Base-by-base conservation (phyloP, 92 coral and sea anemone genomes). In the Montipora capitata region DNA sequence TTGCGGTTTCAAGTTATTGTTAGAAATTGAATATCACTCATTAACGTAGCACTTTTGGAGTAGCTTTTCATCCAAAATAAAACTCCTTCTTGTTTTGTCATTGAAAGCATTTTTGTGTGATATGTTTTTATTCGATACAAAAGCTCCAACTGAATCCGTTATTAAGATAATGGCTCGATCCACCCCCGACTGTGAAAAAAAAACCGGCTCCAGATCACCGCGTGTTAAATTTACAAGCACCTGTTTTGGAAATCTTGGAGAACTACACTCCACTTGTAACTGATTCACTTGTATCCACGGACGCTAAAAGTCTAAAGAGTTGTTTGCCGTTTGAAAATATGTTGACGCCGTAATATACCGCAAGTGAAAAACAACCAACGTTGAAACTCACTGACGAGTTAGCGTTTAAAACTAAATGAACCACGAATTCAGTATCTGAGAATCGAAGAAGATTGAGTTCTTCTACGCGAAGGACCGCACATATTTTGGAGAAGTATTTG, bases 41-140 rank as follows among this genome's bases (percentile, higher is more conserved):
- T 81, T 68, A 68, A 39, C 10, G n/a, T 4, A 81, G 40, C 63
- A 80, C 66, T 66, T 48, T 67, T 49, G 65, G 62, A 42, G 15
- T 10, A 14, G 61, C 70, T 69, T 71, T 63, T 43, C n/a, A 72
- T 41, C 42, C 61, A 83, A 74, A 83, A 83, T 78, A 83, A 83
- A 83, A 58, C n/a, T 58, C 80, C 61, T 68, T 81, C 72, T 43
- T 72, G 68, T 59, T 72, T 83, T 72, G 87, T 83, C n/a, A n/a
- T 52, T 41, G 9, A 35, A 68, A 16, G 58, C 17, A 13, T 3
- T 15, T 62, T 82, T 57, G 44, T 40, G 59, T 42, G 2, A 10
- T 41, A 41, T 70, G 43, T 72, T 83, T 72, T 56, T 16, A 2
- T 52, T 40, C 14, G 56, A 27, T 77, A 20, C 14, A 61, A 43